Conservation (phyloP, 2,113 vertebrate genomes). For the Gymnarchus niloticus region DNA sequence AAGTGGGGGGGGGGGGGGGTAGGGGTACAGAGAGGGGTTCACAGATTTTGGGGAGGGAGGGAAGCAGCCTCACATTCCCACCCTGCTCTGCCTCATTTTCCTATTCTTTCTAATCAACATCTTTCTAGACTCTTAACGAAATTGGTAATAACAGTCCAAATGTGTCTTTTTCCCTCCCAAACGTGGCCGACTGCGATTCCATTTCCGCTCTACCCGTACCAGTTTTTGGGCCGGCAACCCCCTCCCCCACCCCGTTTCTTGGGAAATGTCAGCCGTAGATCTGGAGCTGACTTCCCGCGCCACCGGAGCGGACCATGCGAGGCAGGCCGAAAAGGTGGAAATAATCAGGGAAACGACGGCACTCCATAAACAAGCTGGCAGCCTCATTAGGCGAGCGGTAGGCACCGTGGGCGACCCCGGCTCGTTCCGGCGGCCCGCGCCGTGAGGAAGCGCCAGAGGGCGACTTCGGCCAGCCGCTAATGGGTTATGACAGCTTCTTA, state of each 20-base stretch:
- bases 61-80: not conserved
- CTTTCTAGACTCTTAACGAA: constrained; percentile 51
- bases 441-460: constrained; percentile 91
- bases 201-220: constrained; percentile 60
- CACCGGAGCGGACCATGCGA: constrained; percentile 52
- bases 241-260: no score
- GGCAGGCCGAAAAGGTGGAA: constrained; percentile 81
- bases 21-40: constrained; percentile 31
- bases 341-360: constrained; percentile 92
- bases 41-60: not conserved
- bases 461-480: constrained; percentile 85
- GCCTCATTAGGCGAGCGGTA: constrained; percentile 94
- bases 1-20: constrained; percentile 20
- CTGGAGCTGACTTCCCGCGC: not conserved
- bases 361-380: constrained; percentile 87
- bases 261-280: not conserved
- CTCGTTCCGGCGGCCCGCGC: constrained; percentile 78
- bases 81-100: constrained; percentile 59
- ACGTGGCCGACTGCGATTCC: constrained; percentile 43
- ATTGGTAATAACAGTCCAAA: constrained; percentile 45
- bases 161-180: constrained; percentile 78
- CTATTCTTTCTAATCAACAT: constrained; percentile 62
- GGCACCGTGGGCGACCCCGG: constrained; percentile 78
- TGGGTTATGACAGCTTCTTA: constrained; percentile 95
- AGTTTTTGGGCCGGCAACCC: not conserved